Evolutionary conservation across 2,113 vertebrate genomes (phyloP), one percentile per base, ranked within the genome.

Genomic region (Rissa tridactyla): DNA sequence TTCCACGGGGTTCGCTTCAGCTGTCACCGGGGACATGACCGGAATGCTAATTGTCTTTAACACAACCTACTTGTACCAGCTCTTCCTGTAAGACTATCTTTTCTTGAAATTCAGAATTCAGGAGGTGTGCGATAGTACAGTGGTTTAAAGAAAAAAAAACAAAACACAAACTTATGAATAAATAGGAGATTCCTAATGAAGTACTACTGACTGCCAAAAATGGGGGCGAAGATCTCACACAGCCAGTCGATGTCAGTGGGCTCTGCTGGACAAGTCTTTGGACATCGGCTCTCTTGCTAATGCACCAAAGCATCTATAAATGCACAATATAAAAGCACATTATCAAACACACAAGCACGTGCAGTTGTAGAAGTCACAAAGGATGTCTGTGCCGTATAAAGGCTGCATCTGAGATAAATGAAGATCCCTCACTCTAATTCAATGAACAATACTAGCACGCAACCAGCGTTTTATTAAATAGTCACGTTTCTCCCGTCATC

Each of bases 41-140:
- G 82, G 93, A 96, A 94, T 98, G 90, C 36, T 96, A 97, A 97
- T 81, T 91, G 51, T 65, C 46, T 65, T 82, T 40, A 90, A 89
- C 34, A 95, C 38, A 82, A 90, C 16, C 27, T 87, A 71, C 20
- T 91, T 96, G 77, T 73, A 88, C 5, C 4, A 84, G 54, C 29
- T 69, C 34, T 75, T 90, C 34, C 64, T 84, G 26, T 46, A 40
- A 58, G 46, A 51, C 12, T 20, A 54, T 62, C 49, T 84, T 61
- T n/a, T 26, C 57, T 54, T 46, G 34, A 88, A 65, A 92, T 65
- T 76, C 49, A 93, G 42, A 80, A 90, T 78, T 89, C 77, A 90
- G n/a, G 18, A 65, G 26, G 25, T 34, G 38, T 80, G 25, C 42
- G 15, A 34, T 15, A 88, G 30, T 49, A 49, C 14, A 78, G 54